A percentile compares a stretch with the other conserved stretches of the same genome.
phyloP scores from a whole-genome alignment of 2,888 invertebrate genomes.

The Plebejus argus region DNA sequence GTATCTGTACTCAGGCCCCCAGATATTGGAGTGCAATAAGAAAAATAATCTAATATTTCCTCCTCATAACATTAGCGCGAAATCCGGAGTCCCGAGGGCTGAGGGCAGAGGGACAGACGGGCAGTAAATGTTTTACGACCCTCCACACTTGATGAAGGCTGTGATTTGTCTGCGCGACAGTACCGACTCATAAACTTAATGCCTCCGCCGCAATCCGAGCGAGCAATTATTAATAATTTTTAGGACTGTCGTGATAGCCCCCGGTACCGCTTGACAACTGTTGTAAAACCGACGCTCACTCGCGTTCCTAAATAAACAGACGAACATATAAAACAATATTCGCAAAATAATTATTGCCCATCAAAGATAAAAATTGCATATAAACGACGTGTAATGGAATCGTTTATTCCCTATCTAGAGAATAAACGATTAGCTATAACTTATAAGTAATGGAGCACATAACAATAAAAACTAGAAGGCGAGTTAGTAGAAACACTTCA shows the following conservation, averaged over 20 bases:
- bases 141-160: background rate
- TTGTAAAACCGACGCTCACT: background rate
- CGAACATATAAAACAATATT: background rate
- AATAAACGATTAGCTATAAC: background rate
- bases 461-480: background rate
- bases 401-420: background rate
- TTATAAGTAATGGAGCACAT: background rate
- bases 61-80: background rate
- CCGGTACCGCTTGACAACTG: background rate
- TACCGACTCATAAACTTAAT: background rate
- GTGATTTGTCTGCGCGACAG: constrained; percentile 1
- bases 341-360: background rate
- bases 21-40: background rate
- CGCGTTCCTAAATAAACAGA: background rate
- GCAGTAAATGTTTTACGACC: background rate
- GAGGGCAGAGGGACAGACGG: background rate
- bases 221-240: background rate
- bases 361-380: background rate
- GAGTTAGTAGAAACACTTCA: constrained; percentile 19
- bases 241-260: background rate
- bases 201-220: background rate
- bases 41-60: background rate
- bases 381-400: background rate
- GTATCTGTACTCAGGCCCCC: background rate
- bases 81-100: background rate